Conservation (phyloP, 2,113 vertebrate genomes). For the Xerus inauris region DNA sequence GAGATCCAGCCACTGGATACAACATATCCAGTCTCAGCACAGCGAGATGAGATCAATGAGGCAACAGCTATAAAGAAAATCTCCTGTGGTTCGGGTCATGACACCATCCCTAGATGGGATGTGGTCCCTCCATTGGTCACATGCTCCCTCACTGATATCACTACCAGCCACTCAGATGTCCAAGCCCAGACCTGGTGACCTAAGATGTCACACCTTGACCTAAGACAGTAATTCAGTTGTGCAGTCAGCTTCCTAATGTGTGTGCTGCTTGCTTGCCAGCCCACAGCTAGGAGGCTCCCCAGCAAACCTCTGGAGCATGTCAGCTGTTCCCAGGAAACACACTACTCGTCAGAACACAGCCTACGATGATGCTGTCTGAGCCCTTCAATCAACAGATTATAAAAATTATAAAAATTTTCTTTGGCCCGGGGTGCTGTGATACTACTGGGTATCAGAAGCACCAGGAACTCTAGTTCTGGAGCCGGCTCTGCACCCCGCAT, state of each 20-base stretch:
- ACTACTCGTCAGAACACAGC: neutral
- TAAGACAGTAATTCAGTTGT: neutral
- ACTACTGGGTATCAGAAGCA: neutral
- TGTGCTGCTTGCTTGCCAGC: neutral
- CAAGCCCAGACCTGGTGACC: neutral
- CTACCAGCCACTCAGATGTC: neutral
- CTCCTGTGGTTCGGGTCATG: neutral
- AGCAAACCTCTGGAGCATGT: neutral
- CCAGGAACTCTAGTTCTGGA: neutral
- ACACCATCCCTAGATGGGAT: neutral
- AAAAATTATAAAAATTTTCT: neutral
- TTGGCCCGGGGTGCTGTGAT: neutral
- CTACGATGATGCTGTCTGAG: neutral
- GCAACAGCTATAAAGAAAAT: too few relatives aligned
- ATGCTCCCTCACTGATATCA: neutral
- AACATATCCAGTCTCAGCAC: too few relatives aligned
- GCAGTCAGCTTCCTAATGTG: neutral
- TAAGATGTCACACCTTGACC: neutral
- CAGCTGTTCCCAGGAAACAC: neutral
- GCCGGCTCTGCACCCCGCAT: too few relatives aligned
- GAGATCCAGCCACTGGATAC: neutral
- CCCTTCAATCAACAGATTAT: neutral
- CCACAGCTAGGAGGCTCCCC: too few relatives aligned
- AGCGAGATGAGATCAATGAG: accelerated
- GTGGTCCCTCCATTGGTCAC: neutral